Evolutionary conservation across 2,797 vertebrate species (phyloP), one percentile per base, ranked within the genome.

Genomic region (Gallinago nigripennis): DNA sequence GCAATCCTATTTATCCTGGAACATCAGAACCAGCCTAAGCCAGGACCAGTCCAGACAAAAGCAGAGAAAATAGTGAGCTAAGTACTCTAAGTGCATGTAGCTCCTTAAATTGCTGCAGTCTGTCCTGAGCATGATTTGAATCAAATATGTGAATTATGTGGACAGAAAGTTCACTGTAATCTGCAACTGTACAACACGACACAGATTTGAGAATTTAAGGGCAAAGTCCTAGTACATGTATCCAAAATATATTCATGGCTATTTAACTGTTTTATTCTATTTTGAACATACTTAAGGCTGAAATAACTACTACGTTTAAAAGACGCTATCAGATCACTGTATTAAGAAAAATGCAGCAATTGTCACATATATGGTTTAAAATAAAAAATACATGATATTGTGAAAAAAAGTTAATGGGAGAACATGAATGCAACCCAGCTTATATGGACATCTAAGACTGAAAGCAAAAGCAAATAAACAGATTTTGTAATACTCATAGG

Each of bases 1-100:
- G 35, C 84, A 95, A 89, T 63, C 56, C 25, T 39, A 66, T 85
- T 95, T 92, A 84, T 80, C 76, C n/a, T 73, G 60, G 41, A 92
- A 91, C 53, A 82, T 54, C 39, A 75, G 68, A 82, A 79, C 25
- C 30, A 65, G 71, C 12, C 35, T 50, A 79, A 69, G 9, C 21
- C 41, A 73, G 35, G 24, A 58, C 3, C 25, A 69, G 50, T 30
- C 39, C 48, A 54, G 43, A 86, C 45, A 86, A 88, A 91, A 92
- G n/a, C 3, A 18, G 8, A 58, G 46, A 90, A 90, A 91, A 70
- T 16, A 65, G 37, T 51, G 56, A 90, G 30, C 17, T 82, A 85
- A 80, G 60, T 90, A 45, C 8, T n/a, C 17, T 35, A 92, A 78
- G 24, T n/a, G 43, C 35, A 46, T 57, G 48, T 80, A 65, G 35